Evolutionary conservation across 37 sponge, comb jelly and placozoan genomes (phyloP), one percentile per base, ranked within the genome.

Genomic region (Lycopodina hypogea): DNA sequence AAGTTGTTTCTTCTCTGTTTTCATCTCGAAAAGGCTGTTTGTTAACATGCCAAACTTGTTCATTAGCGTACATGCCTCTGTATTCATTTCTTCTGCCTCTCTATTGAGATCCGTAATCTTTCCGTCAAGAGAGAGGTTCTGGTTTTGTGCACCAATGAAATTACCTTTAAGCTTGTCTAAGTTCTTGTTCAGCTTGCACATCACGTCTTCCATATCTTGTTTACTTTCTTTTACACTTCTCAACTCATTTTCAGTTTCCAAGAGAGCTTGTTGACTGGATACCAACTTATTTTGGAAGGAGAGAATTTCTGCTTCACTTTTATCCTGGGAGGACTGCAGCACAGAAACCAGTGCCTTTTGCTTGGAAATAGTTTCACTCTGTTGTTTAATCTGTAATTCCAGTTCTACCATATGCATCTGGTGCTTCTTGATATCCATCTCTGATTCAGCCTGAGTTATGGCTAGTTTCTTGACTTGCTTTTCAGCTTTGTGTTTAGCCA

Each of bases 231-330:
- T 35, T 1, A 78, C 52, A 2, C 33, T 51, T 57, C 24, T 52
- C 23, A 78, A 45, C 53, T 78, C 64, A 3, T 53, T 71, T 14
- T 56, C 77, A 41, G 78, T 37, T 24, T 86, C 81, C 56, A 45
- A 23, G 33, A 18, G 23, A 19, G 69, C 74, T 0, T 79, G 80
- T 35, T 79, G 80, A 42, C 64, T 57, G 3, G 80, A 57, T 28
- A 34, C 35, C 22, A 86, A 59, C 36, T 86, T 73, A 67, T 86
- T 75, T 34, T 80, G 56, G 1, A 86, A 68, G 1, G 17, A 75
- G 37, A 39, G 21, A 30, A 86, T 68, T 40, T 86, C 72, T 12
- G 81, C 74, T 1, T 79, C 86, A 55, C 66, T 79, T 15, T 56
- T 73, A 2, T 39, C 45, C n/a, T 57, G 61, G 22, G 74, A 50